phyloP scores from a whole-genome alignment of 2,797 vertebrate species.

The Aeoliscus strigatus region DNA sequence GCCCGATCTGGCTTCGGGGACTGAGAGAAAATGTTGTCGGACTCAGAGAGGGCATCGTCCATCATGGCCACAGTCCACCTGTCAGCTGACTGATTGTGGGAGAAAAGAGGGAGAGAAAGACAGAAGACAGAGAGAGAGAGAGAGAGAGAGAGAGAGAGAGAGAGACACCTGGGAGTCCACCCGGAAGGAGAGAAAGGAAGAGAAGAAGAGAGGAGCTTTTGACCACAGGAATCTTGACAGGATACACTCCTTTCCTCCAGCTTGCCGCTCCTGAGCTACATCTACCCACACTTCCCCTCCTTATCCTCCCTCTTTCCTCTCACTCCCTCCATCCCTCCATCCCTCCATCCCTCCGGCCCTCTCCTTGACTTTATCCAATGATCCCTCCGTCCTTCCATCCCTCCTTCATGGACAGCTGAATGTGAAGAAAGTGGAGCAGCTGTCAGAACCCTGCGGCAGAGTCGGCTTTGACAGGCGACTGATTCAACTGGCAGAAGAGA shows the following conservation, averaged over 20 bases:
- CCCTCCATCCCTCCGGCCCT: conserved; percentile 19
- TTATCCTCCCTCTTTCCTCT: conserved; percentile 34
- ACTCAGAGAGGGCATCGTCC: conserved; percentile 77
- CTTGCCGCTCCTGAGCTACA: conserved; percentile 36
- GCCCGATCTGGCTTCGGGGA: conserved; percentile 71
- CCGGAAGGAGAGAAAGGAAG: conserved; percentile 37
- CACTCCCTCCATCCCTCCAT: conserved; percentile 37
- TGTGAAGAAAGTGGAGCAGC: conserved; percentile 69
- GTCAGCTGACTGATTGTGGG: conserved; percentile 71
- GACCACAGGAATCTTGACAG: conserved; percentile 44
- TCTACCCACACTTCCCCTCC: conserved; percentile 30
- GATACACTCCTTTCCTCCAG: conserved; percentile 34
- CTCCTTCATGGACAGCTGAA: conserved; percentile 68
- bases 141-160: conserved; percentile 29
- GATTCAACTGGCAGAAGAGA: conserved; percentile 75
- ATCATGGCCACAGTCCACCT: conserved; percentile 70
- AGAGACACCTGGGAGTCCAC: conserved; percentile 50
- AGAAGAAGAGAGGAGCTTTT: conserved; percentile 36
- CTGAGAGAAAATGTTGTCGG: conserved; percentile 82
- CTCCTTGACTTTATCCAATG: conserved; percentile 32
- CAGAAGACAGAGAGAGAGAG: no score
- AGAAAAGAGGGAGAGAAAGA: conserved; percentile 53
- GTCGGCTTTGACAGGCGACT: conserved; percentile 77
- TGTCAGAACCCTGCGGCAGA: conserved; percentile 74
- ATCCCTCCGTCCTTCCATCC: conserved; percentile 60